Evolutionary conservation across 1,140 invertebrate species (phyloP).

Genomic region (Meloidogyne exigua): DNA sequence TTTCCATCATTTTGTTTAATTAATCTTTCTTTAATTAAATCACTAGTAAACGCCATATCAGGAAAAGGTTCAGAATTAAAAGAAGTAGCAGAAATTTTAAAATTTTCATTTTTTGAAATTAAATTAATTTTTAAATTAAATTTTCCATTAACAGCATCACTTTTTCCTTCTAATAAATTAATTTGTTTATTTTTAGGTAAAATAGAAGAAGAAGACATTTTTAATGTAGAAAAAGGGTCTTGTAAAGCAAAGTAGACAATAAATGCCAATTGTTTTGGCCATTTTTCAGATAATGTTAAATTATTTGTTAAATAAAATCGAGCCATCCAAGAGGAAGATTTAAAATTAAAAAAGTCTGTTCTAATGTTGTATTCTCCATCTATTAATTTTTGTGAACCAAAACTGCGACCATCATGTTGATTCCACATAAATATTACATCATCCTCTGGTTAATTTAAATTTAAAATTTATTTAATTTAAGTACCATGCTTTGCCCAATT

Average conservation of each 20-base stretch:
- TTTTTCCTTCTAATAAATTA: slow-evolving; percentile 3
- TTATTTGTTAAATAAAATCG: slow-evolving; percentile 32
- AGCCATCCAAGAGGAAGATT: slow-evolving; percentile 80
- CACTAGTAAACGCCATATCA: neutral
- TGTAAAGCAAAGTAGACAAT: slow-evolving; percentile 41
- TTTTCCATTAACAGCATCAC: slow-evolving; percentile 12
- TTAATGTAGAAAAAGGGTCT: neutral
- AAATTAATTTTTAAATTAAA: slow-evolving; percentile 4
- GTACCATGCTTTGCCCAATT: slow-evolving; percentile 86
- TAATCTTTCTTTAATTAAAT: neutral
- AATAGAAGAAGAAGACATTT: neutral
- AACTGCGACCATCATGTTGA: slow-evolving; percentile 83
- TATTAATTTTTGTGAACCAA: slow-evolving; percentile 84
- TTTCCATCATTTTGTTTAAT: neutral
- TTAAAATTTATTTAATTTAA: neutral
- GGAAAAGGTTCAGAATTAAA: slow-evolving; percentile 8
- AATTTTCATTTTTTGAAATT: neutral
- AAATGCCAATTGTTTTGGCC: slow-evolving; percentile 8
- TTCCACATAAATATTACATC: slow-evolving; percentile 81
- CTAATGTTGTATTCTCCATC: slow-evolving; percentile 77
- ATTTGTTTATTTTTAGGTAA: neutral
- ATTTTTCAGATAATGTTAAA: neutral
- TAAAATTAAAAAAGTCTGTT: slow-evolving; percentile 82
- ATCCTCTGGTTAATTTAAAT: slow-evolving; percentile 31
- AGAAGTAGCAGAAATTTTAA: neutral